Base-by-base conservation (phyloP, 2,797 vertebrate genomes). In the Delichon dasypus region DNA sequence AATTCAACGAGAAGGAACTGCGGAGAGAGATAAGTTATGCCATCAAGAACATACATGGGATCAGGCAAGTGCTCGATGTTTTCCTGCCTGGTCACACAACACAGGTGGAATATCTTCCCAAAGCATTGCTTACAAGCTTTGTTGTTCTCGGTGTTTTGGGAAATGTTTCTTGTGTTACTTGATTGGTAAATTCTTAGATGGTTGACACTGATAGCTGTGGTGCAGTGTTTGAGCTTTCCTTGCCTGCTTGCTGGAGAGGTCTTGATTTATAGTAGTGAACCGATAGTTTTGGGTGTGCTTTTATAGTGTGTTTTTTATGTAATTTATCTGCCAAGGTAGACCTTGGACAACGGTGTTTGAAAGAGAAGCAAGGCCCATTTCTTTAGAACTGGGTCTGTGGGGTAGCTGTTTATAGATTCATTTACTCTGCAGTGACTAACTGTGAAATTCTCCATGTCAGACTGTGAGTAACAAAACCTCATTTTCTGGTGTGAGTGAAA, bases 1-100 rank as follows among this genome's bases (percentile, higher is more conserved):
- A 99, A 95, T 98, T 98, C 96, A 98, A 99, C 18, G 99, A 99
- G 95, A 98, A 98, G 88, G 98, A 99, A 29, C 76, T 99, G 85
- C 96, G 99, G 19, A 97, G 96, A 86, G 99, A 99, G 97, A 99
- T 99, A 91, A 99, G 98, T 95, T 99, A 98, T 21, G 99, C 99
- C 73, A 99, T 99, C 97, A 99, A 98, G 97, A 99, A 99, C 97
- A 99, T 98, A 89, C 98, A 99, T 2, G 99, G 99, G 5, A 98
- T 99, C 98, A 99, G 99, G 99, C 98, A 97, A 91, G 98, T 97
- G 77, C 34, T 85, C 60, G 9, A 1, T 40, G 27, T 93, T 79
- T 81, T 71, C 38, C n/a, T 58, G 42, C 38, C 53, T 71, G 38
- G 4, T 51, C 55, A 17, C 34, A 2, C 44, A n/a, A 3, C 5